Evolutionary conservation across 2,888 invertebrate genomes (phyloP).

Genomic region (Pandemis corylana): DNA sequence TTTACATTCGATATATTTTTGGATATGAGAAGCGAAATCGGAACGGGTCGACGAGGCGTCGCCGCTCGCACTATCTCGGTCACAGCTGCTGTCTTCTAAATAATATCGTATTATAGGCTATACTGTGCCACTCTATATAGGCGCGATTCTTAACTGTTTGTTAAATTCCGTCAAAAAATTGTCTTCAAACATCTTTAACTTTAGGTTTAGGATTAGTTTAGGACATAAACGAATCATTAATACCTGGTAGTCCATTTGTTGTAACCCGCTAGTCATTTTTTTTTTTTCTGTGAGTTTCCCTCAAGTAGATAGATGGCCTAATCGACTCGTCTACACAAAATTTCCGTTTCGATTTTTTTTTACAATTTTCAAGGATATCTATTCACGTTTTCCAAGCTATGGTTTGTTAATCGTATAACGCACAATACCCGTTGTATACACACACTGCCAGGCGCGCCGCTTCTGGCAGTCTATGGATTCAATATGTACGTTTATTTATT

Average conservation of each 20-base stretch:
- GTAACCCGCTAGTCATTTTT: background rate
- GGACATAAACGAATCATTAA: too few relatives aligned
- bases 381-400: background rate
- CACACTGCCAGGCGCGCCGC: background rate
- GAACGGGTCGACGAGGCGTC: constrained; percentile 67
- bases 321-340: background rate
- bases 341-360: background rate
- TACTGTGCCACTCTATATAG: background rate
- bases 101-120: background rate
- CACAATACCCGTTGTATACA: background rate
- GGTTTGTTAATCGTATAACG: constrained; percentile 1
- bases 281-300: background rate
- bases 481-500: background rate
- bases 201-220: too few relatives aligned
- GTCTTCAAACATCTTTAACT: background rate
- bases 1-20: constrained; percentile 76
- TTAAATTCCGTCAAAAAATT: background rate
- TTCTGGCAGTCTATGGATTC: background rate
- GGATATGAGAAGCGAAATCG: constrained; percentile 78
- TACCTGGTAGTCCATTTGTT: background rate
- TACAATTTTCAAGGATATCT: background rate
- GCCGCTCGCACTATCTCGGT: constrained; percentile 81
- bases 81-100: constrained; percentile 67
- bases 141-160: background rate
- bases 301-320: background rate